A percentile compares a stretch with the other conserved stretches of the same genome.
phyloP scores from a whole-genome alignment of 2,888 invertebrate genomes.

The Quadroppia sp. region DNA sequence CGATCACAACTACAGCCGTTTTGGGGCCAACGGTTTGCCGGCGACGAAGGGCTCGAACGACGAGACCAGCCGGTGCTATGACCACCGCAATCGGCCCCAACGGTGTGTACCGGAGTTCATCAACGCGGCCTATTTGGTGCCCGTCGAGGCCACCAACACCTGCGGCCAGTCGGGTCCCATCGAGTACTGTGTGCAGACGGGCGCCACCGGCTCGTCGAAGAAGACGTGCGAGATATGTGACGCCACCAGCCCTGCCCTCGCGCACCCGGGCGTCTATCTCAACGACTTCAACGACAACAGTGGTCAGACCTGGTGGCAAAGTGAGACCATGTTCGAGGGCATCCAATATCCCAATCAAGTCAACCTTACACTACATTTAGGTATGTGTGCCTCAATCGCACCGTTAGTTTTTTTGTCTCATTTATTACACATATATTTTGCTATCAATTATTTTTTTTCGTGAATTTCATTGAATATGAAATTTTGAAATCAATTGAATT shows the following conservation, averaged over 20 bases:
- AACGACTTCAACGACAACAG: conserved; percentile 88
- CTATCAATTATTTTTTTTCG: too few relatives aligned
- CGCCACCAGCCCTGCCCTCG: conserved; percentile 57
- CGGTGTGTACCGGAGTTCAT: conserved; percentile 93
- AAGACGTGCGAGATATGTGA: conserved; percentile 79
- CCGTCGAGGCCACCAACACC: conserved; percentile 90
- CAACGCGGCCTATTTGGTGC: conserved; percentile 85
- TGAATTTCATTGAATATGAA: too few relatives aligned
- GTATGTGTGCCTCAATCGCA: conserved; percentile 57
- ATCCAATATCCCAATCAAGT: conserved; percentile 87
- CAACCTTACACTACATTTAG: conserved; percentile 80
- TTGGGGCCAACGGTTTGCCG: neutral
- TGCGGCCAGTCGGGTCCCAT: conserved; percentile 77
- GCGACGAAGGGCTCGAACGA: neutral
- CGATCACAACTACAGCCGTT: conserved; percentile 7
- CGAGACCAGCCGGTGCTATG: conserved; percentile 51
- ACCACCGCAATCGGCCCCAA: conserved; percentile 58
- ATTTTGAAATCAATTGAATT: too few relatives aligned
- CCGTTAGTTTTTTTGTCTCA: too few relatives aligned
- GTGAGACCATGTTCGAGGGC: conserved; percentile 92
- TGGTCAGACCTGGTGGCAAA: conserved; percentile 95
- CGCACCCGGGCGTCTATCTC: conserved; percentile 69
- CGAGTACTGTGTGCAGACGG: conserved; percentile 88
- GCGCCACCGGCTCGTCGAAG: conserved; percentile 62
- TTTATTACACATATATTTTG: too few relatives aligned